These are phyloP conservation scores for Acridotheres tristis DNA, from an alignment of 2,797 vertebrate species.

Conservation along the genomic window DNA sequence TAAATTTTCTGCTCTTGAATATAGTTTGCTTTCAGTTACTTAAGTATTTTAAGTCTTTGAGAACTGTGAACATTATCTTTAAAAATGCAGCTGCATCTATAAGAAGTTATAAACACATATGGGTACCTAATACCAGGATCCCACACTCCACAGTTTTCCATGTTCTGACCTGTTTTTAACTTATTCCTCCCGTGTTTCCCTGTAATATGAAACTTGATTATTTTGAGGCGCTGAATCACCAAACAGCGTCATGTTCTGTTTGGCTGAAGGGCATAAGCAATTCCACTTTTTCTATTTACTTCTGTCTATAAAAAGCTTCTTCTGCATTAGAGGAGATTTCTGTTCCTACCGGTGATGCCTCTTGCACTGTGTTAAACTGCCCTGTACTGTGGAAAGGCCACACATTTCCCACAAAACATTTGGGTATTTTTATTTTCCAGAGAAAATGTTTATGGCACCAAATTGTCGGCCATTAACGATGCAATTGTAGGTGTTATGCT, in stretches of 20 bases:
- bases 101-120: neutral
- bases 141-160: neutral
- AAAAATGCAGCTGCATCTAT: slow-evolving; percentile 10
- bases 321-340: neutral
- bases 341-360: neutral
- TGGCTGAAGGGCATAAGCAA: slow-evolving; percentile 25
- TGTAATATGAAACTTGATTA: slow-evolving; percentile 23
- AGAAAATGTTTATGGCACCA: neutral
- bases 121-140: neutral
- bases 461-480: neutral
- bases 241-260: slow-evolving; percentile 15
- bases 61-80: slow-evolving; percentile 4
- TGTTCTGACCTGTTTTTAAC: slow-evolving; percentile 46
- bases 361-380: neutral
- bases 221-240: slow-evolving; percentile 31
- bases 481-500: accelerated
- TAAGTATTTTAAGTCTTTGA: neutral
- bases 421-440: neutral
- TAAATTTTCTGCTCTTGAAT: neutral
- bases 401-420: neutral
- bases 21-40: neutral
- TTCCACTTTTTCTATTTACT: slow-evolving; percentile 10
- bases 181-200: slow-evolving; percentile 11
- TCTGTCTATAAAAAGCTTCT: neutral
- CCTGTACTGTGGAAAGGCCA: neutral